Evolutionary conservation across 2,113 vertebrate genomes (phyloP).

Genomic region (Corapipo altera): DNA sequence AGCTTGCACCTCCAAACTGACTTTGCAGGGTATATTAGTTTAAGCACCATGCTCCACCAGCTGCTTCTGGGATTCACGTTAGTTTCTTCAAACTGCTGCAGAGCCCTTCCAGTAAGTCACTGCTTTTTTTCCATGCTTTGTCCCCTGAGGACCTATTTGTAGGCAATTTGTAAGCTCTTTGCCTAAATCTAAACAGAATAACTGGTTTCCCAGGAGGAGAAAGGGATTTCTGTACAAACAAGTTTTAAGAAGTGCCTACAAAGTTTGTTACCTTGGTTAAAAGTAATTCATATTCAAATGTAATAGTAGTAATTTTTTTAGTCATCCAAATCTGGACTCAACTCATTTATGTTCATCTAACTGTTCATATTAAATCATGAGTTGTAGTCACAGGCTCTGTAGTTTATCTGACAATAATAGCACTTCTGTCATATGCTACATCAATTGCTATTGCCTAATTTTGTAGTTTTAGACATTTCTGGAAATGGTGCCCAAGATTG

Average conservation of each 20-base stretch:
- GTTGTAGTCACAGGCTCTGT: neutral
- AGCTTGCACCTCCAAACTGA: neutral
- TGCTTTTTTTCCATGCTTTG: neutral
- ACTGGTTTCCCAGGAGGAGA: neutral
- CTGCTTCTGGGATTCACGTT: neutral
- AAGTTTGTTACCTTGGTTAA: neutral
- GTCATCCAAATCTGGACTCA: neutral
- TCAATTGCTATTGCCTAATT: slow-evolving; percentile 24
- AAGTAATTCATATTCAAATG: neutral
- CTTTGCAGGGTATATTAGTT: neutral
- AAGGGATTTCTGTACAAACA: neutral
- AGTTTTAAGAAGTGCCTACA: neutral
- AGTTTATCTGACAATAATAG: neutral
- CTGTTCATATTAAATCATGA: slow-evolving; percentile 4
- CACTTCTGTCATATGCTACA: neutral
- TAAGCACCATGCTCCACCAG: neutral
- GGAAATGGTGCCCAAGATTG: neutral
- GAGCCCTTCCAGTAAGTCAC: neutral
- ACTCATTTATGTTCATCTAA: neutral
- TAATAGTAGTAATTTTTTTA: neutral
- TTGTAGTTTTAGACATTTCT: neutral
- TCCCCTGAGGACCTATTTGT: neutral
- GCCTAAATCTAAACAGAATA: neutral
- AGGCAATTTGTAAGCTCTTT: neutral
- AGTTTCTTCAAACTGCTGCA: neutral